phyloP scores from a whole-genome alignment of 2,113 vertebrate species.

The Trematocara macrostoma region DNA sequence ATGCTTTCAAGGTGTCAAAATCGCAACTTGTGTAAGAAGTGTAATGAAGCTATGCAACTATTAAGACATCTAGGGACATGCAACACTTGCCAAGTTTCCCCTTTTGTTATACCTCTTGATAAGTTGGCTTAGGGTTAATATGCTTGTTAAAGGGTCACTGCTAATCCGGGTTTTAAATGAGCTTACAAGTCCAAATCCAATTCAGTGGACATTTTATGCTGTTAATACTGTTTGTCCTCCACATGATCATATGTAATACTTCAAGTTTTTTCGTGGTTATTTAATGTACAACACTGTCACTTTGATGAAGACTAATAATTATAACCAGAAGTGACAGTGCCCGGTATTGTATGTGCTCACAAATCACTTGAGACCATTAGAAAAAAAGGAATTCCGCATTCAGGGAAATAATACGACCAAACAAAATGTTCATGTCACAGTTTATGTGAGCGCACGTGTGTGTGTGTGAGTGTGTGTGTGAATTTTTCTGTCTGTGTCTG shows the following conservation, averaged over 20 bases:
- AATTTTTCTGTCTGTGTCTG: not conserved
- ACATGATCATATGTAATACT: not conserved
- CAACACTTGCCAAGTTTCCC: conserved; percentile 11
- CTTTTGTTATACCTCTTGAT: conserved; percentile 37
- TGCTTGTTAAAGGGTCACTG: conserved; percentile 45
- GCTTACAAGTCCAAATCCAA: conserved; percentile 53
- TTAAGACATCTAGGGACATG: not conserved
- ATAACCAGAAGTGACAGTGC: not conserved
- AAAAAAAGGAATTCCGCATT: not conserved
- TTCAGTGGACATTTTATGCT: conserved; percentile 30
- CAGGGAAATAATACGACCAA: not conserved
- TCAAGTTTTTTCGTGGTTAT: not conserved
- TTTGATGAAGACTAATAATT: not conserved
- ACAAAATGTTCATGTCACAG: not conserved
- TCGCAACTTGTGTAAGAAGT: not conserved
- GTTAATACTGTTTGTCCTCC: conserved; percentile 37
- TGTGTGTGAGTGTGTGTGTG: too few relatives aligned
- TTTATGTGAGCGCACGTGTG: not conserved
- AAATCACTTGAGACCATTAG: not conserved
- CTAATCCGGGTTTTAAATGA: conserved; percentile 44
- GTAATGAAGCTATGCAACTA: not conserved
- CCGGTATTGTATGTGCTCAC: not conserved
- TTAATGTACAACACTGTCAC: not conserved
- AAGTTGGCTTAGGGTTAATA: conserved; percentile 43
- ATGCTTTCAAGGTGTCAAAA: not conserved